Evolutionary conservation across 2,888 invertebrate genomes (phyloP).

Genomic region (Dryocosmus kuriphilus): DNA sequence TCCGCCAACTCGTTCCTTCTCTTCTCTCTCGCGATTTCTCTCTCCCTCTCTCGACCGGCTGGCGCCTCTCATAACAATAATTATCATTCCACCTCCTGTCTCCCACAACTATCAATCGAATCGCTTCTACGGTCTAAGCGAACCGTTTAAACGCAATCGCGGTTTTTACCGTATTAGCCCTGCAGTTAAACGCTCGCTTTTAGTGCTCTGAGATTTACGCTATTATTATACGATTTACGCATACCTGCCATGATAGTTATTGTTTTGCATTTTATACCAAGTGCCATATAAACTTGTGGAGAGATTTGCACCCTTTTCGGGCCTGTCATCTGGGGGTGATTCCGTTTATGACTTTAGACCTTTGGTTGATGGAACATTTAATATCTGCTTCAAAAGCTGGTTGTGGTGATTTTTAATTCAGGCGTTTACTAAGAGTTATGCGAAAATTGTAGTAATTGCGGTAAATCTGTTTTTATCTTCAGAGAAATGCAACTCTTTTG

Average conservation of each 20-base stretch:
- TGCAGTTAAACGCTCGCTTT: slow-evolving; percentile 6
- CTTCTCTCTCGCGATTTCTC: slow-evolving; percentile 48
- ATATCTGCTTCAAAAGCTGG: too few relatives aligned
- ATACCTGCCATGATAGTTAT: not conserved
- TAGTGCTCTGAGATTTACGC: slow-evolving; percentile 12
- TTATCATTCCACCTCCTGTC: slow-evolving; percentile 65
- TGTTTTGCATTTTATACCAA: not conserved
- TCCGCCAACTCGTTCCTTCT: slow-evolving; percentile 51
- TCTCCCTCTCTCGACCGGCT: slow-evolving; percentile 60
- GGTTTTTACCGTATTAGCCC: slow-evolving; percentile 34
- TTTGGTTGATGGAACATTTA: too few relatives aligned
- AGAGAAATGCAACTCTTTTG: too few relatives aligned
- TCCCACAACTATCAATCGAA: slow-evolving; percentile 42
- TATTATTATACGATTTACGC: slow-evolving; percentile 4
- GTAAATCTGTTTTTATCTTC: too few relatives aligned
- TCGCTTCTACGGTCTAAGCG: not conserved
- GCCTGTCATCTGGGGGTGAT: too few relatives aligned
- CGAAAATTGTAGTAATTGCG: too few relatives aligned
- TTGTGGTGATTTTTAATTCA: too few relatives aligned
- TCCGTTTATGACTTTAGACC: too few relatives aligned
- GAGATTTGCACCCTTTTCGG: not conserved
- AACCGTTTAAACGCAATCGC: slow-evolving; percentile 25
- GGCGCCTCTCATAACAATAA: slow-evolving; percentile 71
- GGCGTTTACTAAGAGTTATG: too few relatives aligned
- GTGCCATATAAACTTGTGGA: not conserved